Base-by-base conservation (phyloP, 2,888 invertebrate genomes). In the Drosophila trichaetosa region DNA sequence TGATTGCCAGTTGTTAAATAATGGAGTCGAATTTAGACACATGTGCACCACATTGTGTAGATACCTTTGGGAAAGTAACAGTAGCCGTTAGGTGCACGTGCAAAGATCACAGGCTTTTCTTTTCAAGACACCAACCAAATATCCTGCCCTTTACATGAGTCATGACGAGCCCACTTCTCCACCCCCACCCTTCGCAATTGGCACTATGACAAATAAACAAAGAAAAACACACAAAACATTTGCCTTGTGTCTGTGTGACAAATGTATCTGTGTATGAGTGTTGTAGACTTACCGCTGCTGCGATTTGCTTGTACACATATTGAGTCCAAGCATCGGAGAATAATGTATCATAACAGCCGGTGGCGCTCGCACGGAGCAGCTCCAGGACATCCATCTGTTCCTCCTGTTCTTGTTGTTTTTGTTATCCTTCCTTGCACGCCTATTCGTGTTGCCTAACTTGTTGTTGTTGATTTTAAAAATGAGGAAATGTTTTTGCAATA, bases 291-390 rank as follows among this genome's bases (percentile, higher is more conserved):
- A 95, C 95, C 94, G 94, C 94, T 93, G 89, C 93, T 87, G 79
- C 93, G 89, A 94, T 93, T 94, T 94, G 94, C 91, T 92, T 92
- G 92, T 90, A 94, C 93, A 92, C 93, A 93, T 92, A 94, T 93
- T 93, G 94, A 93, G 91, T 94, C 94, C 90, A 95, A 90, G 76
- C 85, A 66, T 92, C 93, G 38, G 93, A 91, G 69, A 93, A 91
- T 67, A 93, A 73, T 51, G 69, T 74, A 49, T 70, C 80, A 42
- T 71, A 87, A 70, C 83, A 82, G 68, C 92, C 92, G 76, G 89
- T 91, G 64, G 69, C 80, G 74, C 86, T 83, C 64, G 69, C 82
- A 73, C 88, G 83, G 51, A 87, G 58, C 69, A 87, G 36, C 66
- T 87, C 86, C 69, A 87, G 82, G 61, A 88, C 80, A 77, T 87